Conservation (phyloP, 2,113 vertebrate genomes). For the Corythaixoides concolor region DNA sequence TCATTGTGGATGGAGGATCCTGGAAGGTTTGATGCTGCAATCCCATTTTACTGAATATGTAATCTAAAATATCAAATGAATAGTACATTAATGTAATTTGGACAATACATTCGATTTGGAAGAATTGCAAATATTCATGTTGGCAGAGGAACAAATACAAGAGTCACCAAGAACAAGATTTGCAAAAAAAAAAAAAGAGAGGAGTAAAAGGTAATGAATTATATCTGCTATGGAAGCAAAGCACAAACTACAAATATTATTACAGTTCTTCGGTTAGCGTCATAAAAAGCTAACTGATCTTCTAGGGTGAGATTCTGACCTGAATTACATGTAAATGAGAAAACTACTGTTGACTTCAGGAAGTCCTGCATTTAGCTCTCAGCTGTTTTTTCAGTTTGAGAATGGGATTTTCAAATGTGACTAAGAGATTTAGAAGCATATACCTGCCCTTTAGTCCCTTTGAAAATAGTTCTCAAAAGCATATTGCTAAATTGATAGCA, state of each 20-base stretch:
- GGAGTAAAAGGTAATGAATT: background rate
- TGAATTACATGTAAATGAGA: background rate
- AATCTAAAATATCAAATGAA: background rate
- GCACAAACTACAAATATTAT: constrained; percentile 2
- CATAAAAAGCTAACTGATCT: background rate
- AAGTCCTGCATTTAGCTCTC: background rate
- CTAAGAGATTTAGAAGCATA: background rate
- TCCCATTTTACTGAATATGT: background rate
- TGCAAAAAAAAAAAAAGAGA: background rate
- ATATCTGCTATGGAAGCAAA: background rate
- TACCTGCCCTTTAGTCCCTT: background rate
- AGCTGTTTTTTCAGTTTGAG: background rate
- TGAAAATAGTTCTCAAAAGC: background rate
- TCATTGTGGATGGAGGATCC: background rate
- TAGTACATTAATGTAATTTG: background rate
- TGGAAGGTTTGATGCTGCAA: background rate
- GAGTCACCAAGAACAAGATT: background rate
- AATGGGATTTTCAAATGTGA: background rate
- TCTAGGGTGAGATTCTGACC: background rate
- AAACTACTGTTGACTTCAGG: background rate
- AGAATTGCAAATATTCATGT: background rate
- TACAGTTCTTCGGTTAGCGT: background rate
- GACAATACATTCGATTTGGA: background rate
- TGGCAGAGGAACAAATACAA: background rate
- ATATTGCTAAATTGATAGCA: background rate